Base-by-base conservation (phyloP, 2,888 invertebrate genomes). In the Eristalis tenax region DNA sequence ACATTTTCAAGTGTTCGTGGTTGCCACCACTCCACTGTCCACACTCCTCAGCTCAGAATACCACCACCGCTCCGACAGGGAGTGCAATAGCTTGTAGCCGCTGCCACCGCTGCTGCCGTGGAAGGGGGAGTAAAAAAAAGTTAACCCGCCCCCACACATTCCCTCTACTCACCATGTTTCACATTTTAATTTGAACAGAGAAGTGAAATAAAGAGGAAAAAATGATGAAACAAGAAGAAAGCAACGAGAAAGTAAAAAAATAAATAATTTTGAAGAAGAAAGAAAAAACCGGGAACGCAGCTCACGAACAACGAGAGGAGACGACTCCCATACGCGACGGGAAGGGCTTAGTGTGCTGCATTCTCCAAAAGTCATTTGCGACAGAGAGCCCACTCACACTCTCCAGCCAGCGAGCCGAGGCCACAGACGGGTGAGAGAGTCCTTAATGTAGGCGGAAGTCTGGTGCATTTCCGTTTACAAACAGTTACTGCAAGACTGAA, bases 401-500 rank as follows among this genome's bases (percentile, higher is more conserved):
- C 70, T 38, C 32, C 8, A 32, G 32, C 32, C 32, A 10, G 15
- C 0, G 38, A 11, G 23, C 23, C 38, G 38, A 8, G 11, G 26
- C 23, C 35, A 2, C 57, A 6, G 77, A 28, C 15, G 61, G 80
- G 75, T 79, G 66, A 73, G 50, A 83, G 83, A 76, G 83, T 83
- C 87, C 87, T 87, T 87, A 83, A 87, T 87, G 87, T 87, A 83
- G 87, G 87, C 87, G 87, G 87, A 87, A 78, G 87, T 87, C 87
- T 87, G 87, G 87, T 87, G 87, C 87, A 87, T 87, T 87, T 87
- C 87, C 87, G 87, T 83, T 87, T 83, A 83, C 87, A 87, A 87
- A 87, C 87, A 87, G 79, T 87, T 83, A 87, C 83, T 87, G 76
- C 83, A 83, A 87, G 83, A 83, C 78, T 79, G 74, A 87, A 76